Conservation (phyloP, 2,113 vertebrate species). For the Phalacrocorax pelagicus region DNA sequence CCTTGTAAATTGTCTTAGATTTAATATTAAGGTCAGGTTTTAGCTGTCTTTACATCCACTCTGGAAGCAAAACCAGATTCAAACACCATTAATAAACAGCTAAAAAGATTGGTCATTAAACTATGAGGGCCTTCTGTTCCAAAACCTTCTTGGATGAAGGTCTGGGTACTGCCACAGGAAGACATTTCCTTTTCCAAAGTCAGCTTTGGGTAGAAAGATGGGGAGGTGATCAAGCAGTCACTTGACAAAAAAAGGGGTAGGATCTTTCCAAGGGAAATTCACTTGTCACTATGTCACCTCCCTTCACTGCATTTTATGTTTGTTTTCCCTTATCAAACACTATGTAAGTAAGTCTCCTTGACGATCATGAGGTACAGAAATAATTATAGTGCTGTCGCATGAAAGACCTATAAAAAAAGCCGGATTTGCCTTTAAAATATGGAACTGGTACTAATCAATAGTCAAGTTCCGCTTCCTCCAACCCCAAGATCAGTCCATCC, state of each 20-base stretch:
- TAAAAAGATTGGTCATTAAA: not conserved
- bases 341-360: not conserved
- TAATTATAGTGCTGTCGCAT: not conserved
- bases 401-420: not conserved
- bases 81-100: not conserved
- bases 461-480: too few species aligned
- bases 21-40: not conserved
- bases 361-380: not conserved
- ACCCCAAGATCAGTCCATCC: too few species aligned
- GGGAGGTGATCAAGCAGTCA: not conserved
- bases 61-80: not conserved
- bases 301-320: not conserved
- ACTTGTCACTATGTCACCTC: not conserved
- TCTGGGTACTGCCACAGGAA: not conserved
- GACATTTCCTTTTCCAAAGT: not conserved
- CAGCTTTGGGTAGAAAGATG: not conserved
- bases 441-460: not conserved
- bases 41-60: not conserved
- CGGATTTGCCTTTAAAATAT: not conserved
- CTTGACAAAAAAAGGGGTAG: not conserved
- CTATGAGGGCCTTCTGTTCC: not conserved
- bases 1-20: not conserved
- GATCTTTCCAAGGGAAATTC: not conserved
- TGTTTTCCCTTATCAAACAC: not conserved
- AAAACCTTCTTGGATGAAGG: not conserved